Base-by-base conservation (phyloP, 2,797 vertebrate species). In the Acipenser transmontanus region DNA sequence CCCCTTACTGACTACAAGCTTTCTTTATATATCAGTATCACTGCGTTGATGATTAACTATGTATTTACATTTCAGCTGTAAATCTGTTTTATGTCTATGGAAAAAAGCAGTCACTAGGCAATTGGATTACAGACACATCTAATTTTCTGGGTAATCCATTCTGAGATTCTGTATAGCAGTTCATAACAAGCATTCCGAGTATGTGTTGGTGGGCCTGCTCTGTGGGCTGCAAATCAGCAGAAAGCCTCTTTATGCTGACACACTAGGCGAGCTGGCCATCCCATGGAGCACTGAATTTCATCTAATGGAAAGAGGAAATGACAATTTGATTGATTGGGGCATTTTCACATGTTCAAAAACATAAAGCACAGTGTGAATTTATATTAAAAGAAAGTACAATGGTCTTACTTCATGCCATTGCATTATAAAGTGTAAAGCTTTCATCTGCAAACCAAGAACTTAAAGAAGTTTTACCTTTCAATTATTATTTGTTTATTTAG, bases 81-180 rank as follows among this genome's bases (percentile, higher is more conserved):
- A 79, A 81, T 82, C 76, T 84, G 34, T 34, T 34, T 34, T 34
- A 34, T 34, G 34, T 34, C 34, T 34, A 71, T 70, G 69, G 70
- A 73, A 77, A 69, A 75, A 80, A 74, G 71, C 57, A 74, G 59
- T 2, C 14, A 11, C 7, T 0, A 1, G 59, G 14, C 63, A 71
- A 64, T 52, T 50, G 57, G 70, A 69, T 54, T 79, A 72, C 81
- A 70, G 68, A 84, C 63, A 73, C 34, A 67, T 72, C 6, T 66
- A 80, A 71, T 82, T 82, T 82, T 68, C 66, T 72, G 4, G 3
- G 62, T 73, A 80, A 79, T 80, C 77, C 79, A 64, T 80, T 84
- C 80, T 78, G 79, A 77, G n/a, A 81, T 77, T 77, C 82, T 81
- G 71, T 62, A 76, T 51, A 63, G 71, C 80, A 76, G 82, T 79